Evolutionary conservation across 1,140 invertebrate species (phyloP).

Genomic region (Drosophila azteca): DNA sequence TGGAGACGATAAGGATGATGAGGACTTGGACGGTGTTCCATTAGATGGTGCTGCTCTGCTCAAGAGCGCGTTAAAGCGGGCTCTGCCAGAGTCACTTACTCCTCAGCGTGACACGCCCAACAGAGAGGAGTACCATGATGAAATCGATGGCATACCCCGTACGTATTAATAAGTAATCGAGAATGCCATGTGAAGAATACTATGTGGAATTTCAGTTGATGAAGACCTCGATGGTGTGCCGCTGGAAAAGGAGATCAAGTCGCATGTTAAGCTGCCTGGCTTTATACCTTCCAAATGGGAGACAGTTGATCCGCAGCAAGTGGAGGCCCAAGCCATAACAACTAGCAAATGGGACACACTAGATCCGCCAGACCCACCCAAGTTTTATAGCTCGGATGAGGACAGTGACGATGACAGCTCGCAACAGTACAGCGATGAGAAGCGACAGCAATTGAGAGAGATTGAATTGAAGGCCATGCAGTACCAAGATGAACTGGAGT

Average conservation of each 20-base stretch:
- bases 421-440: conserved; percentile 88
- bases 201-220: conserved; percentile 86
- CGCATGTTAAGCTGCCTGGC: conserved; percentile 84
- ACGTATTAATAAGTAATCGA: conserved; percentile 47
- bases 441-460: conserved; percentile 93
- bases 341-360: conserved; percentile 93
- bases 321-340: conserved; percentile 93
- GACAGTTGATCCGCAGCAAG: conserved; percentile 92
- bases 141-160: conserved; percentile 91
- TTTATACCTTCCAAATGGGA: conserved; percentile 98
- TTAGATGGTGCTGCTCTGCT: conserved; percentile 92
- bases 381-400: conserved; percentile 74
- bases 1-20: conserved; percentile 87
- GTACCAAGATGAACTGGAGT: conserved; percentile 98
- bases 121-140: conserved; percentile 85
- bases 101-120: conserved; percentile 59
- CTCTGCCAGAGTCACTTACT: conserved; percentile 70
- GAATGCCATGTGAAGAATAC: neutral
- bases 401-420: conserved; percentile 63
- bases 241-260: conserved; percentile 85
- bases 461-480: conserved; percentile 97
- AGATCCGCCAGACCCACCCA: conserved; percentile 82
- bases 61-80: conserved; percentile 87
- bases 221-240: conserved; percentile 94
- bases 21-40: conserved; percentile 90